Conservation (phyloP, 2,888 invertebrate species). For the Ophion ventricosus region DNA sequence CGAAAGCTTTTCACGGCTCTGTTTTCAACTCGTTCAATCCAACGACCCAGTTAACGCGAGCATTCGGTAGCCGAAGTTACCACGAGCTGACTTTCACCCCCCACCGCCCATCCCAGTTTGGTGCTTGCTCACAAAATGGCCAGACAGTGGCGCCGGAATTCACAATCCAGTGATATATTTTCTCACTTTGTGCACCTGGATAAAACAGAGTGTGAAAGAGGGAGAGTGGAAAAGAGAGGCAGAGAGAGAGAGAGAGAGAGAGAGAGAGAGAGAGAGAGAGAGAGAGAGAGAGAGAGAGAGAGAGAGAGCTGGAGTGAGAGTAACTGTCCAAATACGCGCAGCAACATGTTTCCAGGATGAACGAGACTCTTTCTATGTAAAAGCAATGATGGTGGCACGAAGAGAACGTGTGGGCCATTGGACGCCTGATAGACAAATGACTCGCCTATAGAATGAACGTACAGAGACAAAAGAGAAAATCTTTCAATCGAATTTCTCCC, state of each 20-base stretch:
- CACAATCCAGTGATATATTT: slow-evolving; percentile 24
- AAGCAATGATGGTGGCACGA: not conserved
- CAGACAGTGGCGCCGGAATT: slow-evolving; percentile 40
- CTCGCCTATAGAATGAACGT: not conserved
- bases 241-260: not conserved
- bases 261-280: not conserved
- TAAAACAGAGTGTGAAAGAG: not conserved
- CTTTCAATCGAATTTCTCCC: not conserved
- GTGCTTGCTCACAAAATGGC: slow-evolving; percentile 37
- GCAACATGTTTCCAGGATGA: not conserved
- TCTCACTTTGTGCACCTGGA: not conserved
- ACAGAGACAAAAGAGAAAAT: not conserved
- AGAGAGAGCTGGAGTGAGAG: not conserved
- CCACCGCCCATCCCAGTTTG: not conserved
- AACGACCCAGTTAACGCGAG: slow-evolving; percentile 69
- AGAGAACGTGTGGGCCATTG: not conserved
- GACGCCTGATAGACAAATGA: not conserved
- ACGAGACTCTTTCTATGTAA: not conserved
- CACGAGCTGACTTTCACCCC: slow-evolving; percentile 48
- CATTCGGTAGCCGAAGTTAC: slow-evolving; percentile 68
- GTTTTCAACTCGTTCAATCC: slow-evolving; percentile 70
- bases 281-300: not conserved
- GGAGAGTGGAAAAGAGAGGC: not conserved
- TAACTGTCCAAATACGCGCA: not conserved
- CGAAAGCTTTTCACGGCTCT: slow-evolving; percentile 63